Percentiles rank a stretch among this genome's conserved stretches.
These are phyloP conservation scores for Microtus obscurus DNA, from an alignment of 2,797 vertebrate species.

Conservation along the genomic window DNA sequence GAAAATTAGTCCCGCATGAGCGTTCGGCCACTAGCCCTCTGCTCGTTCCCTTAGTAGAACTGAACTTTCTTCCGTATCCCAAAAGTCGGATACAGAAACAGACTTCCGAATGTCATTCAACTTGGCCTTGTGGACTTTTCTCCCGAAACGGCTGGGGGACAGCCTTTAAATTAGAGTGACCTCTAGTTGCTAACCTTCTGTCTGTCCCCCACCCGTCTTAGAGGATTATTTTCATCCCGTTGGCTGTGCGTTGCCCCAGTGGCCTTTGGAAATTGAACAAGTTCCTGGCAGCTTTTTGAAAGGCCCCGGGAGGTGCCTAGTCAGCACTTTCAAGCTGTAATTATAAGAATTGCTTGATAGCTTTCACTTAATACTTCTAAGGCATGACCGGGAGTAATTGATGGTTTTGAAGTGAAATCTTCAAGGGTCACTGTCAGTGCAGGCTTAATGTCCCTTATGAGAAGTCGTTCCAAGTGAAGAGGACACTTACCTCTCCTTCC, in stretches of 20 bases:
- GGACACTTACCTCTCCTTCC: background rate
- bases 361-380: slow-evolving; percentile 74
- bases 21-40: background rate
- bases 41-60: background rate
- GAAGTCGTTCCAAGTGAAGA: slow-evolving; percentile 39
- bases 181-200: background rate
- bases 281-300: slow-evolving; percentile 50
- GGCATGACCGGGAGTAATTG: slow-evolving; percentile 51
- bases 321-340: slow-evolving; percentile 73
- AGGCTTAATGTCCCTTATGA: slow-evolving; percentile 52
- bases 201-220: background rate
- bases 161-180: background rate
- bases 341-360: slow-evolving; percentile 70
- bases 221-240: background rate
- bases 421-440: slow-evolving; percentile 36
- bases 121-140: background rate
- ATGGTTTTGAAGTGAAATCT: slow-evolving; percentile 66
- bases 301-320: slow-evolving; percentile 1
- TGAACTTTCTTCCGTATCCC: background rate
- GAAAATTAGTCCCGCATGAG: slow-evolving; percentile 1
- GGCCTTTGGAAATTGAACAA: slow-evolving; percentile 54
- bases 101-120: slow-evolving; percentile 11
- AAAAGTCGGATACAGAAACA: background rate
- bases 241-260: background rate
- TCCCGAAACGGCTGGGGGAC: background rate